Conservation (phyloP, 2,888 invertebrate species). For the Chalcis sispes region DNA sequence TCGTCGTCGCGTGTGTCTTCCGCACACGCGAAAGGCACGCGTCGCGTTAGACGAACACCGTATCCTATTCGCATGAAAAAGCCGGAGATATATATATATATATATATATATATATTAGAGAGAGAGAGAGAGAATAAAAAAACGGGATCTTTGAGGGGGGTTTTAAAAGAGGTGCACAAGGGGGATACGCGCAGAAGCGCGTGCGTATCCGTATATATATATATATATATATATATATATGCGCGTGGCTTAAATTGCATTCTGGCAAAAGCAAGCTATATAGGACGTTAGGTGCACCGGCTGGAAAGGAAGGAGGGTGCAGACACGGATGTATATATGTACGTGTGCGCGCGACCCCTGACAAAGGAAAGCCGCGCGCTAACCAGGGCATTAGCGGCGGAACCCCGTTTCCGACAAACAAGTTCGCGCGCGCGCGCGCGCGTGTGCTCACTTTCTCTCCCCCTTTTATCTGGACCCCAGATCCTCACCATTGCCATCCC, state of each 20-base stretch:
- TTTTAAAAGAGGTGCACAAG: not conserved
- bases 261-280: slow-evolving; percentile 48
- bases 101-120: too few relatives aligned
- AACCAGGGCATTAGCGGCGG: slow-evolving; percentile 74
- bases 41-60: too few relatives aligned
- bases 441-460: slow-evolving; percentile 3
- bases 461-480: slow-evolving; percentile 40
- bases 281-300: slow-evolving; percentile 54
- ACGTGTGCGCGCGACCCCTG: slow-evolving; percentile 50
- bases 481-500: too few relatives aligned
- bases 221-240: too few relatives aligned
- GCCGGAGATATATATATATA: too few relatives aligned
- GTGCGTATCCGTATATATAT: too few relatives aligned
- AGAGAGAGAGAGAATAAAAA: not conserved
- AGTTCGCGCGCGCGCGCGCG: slow-evolving; percentile 38
- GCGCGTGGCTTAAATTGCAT: slow-evolving; percentile 61
- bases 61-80: too few relatives aligned
- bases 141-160: not conserved
- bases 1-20: slow-evolving; percentile 23
- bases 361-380: slow-evolving; percentile 71
- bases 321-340: slow-evolving; percentile 57
- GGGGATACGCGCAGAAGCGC: slow-evolving; percentile 6
- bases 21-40: slow-evolving; percentile 19
- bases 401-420: slow-evolving; percentile 61
- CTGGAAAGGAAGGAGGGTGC: slow-evolving; percentile 59